A percentile compares a stretch with the other conserved stretches of the same genome.
phyloP scores from a whole-genome alignment of 1,140 invertebrate genomes.

The Helicoverpa armigera region DNA sequence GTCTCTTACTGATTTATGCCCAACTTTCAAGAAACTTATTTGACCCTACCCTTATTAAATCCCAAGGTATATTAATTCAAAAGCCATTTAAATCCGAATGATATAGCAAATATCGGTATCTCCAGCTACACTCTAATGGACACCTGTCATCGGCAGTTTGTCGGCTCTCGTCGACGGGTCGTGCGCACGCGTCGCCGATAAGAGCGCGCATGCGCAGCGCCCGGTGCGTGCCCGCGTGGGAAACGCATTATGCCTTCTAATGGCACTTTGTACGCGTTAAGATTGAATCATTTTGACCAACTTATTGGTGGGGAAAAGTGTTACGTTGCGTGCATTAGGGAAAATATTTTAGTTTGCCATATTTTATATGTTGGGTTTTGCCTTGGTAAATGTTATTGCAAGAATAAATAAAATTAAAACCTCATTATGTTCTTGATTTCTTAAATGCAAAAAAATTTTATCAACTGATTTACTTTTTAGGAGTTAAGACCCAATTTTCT shows the following conservation, averaged over 20 bases:
- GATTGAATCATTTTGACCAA: slow-evolving; percentile 26
- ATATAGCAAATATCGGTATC: background rate
- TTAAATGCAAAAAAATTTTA: too few species aligned
- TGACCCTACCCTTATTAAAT: too few species aligned
- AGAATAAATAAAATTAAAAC: too few species aligned
- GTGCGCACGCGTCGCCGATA: slow-evolving; percentile 53
- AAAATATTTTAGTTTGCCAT: background rate
- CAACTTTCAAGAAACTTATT: too few species aligned
- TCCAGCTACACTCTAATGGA: slow-evolving; percentile 22
- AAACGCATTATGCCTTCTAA: slow-evolving; percentile 48
- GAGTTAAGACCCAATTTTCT: too few species aligned
- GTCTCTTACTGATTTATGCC: too few species aligned
- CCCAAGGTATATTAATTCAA: too few species aligned
- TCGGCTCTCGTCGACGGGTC: slow-evolving; percentile 38
- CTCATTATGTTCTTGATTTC: too few species aligned
- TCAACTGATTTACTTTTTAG: too few species aligned
- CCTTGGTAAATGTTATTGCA: too few species aligned
- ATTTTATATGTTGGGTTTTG: too few species aligned
- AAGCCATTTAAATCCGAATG: background rate
- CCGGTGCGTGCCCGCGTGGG: slow-evolving; percentile 44
- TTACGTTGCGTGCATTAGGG: background rate
- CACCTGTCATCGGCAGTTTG: slow-evolving; percentile 42
- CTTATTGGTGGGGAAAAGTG: background rate
- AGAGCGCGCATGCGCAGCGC: slow-evolving; percentile 23
- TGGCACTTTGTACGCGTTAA: slow-evolving; percentile 20